Conservation (phyloP, 2,113 vertebrate genomes). For the Pao palembangensis region DNA sequence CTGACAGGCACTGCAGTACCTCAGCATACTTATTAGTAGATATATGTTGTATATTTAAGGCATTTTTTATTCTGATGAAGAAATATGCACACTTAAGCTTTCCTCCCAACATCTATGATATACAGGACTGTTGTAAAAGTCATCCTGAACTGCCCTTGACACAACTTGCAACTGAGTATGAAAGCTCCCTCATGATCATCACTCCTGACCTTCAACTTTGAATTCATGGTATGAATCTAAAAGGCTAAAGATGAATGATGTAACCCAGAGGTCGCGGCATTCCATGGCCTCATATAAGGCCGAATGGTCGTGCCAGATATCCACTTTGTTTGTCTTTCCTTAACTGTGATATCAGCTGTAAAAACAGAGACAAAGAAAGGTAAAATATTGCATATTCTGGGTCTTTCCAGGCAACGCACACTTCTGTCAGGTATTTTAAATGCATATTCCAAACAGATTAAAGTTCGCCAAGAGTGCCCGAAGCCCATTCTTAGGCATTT, state of each 20-base stretch:
- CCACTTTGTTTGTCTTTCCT: neutral
- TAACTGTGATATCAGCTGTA: slow-evolving; percentile 27
- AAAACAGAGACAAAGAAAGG: slow-evolving; percentile 6
- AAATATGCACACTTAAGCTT: neutral
- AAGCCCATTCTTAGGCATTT: slow-evolving; percentile 1
- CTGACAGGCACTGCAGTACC: no score
- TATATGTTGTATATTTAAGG: no score
- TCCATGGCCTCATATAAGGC: neutral
- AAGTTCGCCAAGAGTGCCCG: slow-evolving; percentile 1
- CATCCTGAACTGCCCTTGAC: neutral
- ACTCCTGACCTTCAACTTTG: slow-evolving; percentile 24
- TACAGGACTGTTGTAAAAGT: neutral
- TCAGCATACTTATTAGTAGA: no score
- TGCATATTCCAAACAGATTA: neutral
- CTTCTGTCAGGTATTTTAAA: slow-evolving; percentile 9
- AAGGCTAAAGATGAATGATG: slow-evolving; percentile 29
- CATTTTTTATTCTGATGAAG: no score
- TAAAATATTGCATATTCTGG: slow-evolving; percentile 12
- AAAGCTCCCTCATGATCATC: slow-evolving; percentile 10
- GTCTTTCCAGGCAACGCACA: neutral
- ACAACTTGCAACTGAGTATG: no score
- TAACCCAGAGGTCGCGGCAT: slow-evolving; percentile 7
- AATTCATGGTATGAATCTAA: slow-evolving; percentile 32
- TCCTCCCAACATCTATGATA: neutral
- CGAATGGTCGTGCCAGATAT: slow-evolving; percentile 26